phyloP scores from a whole-genome alignment of 2,888 invertebrate genomes.

The Xestia rhomboidea region DNA sequence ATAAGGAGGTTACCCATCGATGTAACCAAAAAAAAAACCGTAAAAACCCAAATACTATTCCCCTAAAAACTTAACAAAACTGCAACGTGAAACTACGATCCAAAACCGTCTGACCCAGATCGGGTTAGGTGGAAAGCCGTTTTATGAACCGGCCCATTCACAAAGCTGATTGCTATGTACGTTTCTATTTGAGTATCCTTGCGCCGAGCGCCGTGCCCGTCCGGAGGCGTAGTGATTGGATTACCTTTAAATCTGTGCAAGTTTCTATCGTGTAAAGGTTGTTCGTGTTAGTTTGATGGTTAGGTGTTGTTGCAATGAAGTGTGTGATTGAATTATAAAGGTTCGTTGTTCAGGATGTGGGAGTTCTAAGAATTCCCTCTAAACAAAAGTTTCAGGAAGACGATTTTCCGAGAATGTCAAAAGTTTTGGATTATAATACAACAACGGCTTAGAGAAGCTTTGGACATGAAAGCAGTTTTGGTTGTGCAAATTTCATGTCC shows the following conservation, averaged over 20 bases:
- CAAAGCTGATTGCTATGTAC: slow-evolving; percentile 67
- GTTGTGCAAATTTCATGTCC: no score
- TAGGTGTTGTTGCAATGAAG: slow-evolving; percentile 8
- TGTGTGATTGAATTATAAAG: slow-evolving; percentile 6
- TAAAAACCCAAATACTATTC: slow-evolving; percentile 1
- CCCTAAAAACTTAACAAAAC: slow-evolving; percentile 11
- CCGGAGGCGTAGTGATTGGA: slow-evolving; percentile 50
- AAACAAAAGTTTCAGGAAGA: neutral
- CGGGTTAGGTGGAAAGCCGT: slow-evolving; percentile 52
- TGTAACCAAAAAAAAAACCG: slow-evolving; percentile 18
- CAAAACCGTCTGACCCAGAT: slow-evolving; percentile 57
- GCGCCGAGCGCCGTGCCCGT: slow-evolving; percentile 28
- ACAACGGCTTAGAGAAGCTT: neutral
- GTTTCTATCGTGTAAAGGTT: slow-evolving; percentile 29
- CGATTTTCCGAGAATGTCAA: neutral
- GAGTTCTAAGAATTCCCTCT: neutral
- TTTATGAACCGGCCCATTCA: slow-evolving; percentile 60
- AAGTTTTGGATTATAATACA: neutral
- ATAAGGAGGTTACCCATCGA: neutral
- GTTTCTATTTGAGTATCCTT: slow-evolving; percentile 63
- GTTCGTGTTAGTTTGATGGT: slow-evolving; percentile 27
- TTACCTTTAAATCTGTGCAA: slow-evolving; percentile 54
- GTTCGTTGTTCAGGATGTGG: neutral
- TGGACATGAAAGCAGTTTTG: neutral
- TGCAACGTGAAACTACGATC: slow-evolving; percentile 19